phyloP scores from a whole-genome alignment of 2,797 vertebrate genomes.

The Lerista edwardsae region DNA sequence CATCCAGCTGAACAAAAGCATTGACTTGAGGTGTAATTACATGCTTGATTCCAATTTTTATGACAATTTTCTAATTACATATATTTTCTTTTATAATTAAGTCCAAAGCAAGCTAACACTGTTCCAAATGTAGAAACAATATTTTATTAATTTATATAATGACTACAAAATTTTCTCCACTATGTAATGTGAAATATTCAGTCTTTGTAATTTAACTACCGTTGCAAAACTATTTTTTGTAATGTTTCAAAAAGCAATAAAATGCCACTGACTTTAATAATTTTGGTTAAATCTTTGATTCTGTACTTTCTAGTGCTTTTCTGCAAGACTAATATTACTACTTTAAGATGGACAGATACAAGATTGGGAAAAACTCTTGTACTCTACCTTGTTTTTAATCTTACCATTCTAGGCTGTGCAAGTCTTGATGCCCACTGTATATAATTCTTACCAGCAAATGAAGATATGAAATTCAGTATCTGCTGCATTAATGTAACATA shows the following conservation, averaged over 20 bases:
- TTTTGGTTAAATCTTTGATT: not conserved
- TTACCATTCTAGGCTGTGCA: not conserved
- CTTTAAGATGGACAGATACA: not conserved
- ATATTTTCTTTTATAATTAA: slow-evolving; percentile 73
- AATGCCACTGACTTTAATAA: slow-evolving; percentile 67
- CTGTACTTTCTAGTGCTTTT: not conserved
- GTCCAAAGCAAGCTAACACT: slow-evolving; percentile 71
- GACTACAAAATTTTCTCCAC: slow-evolving; percentile 47
- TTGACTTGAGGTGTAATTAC: slow-evolving; percentile 70
- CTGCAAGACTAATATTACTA: not conserved
- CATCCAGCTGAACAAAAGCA: slow-evolving; percentile 65
- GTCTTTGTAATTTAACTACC: slow-evolving; percentile 74
- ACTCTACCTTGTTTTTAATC: not conserved
- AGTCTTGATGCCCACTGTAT: not conserved
- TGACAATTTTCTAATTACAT: slow-evolving; percentile 76
- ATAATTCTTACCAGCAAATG: not conserved
- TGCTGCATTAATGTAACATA: too few species aligned
- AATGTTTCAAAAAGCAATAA: slow-evolving; percentile 81
- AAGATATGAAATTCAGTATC: not conserved
- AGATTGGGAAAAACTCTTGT: not conserved
- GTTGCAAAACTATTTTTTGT: slow-evolving; percentile 81
- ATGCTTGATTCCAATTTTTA: slow-evolving; percentile 75
- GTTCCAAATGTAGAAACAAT: slow-evolving; percentile 64
- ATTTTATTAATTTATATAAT: slow-evolving; percentile 73
- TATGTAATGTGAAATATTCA: slow-evolving; percentile 73